Evolutionary conservation across 92 coral and sea anemone species (phyloP), one percentile per base, ranked within the genome.

Genomic region (Galaxea fascicularis): DNA sequence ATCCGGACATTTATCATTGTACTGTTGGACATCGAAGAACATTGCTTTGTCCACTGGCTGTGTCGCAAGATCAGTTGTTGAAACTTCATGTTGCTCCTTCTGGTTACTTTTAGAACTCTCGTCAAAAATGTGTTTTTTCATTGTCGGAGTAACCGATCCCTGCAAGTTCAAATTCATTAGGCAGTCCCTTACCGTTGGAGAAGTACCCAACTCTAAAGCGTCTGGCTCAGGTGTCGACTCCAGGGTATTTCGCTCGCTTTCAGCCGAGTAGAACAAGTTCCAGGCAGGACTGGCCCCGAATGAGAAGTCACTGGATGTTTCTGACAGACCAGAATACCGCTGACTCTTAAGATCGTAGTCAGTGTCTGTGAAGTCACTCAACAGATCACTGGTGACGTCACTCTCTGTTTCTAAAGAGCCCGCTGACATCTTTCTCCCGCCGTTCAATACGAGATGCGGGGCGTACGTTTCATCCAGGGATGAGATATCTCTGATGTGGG

Each of bases 261-360:
- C 92, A 20, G 57, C 57, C 53, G 93, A 89, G 20, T 89, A 88
- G 8, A 89, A 77, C 18, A 89, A 72, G 70, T 75, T 90, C 66
- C 82, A 75, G 28, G 87, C 83, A 26, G 95, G 98, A 51, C 85
- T 86, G 65, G 90, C 13, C 7, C 83, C 89, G 73, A 76, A 73
- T 25, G 95, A 91, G 17, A 72, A 21, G 58, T 90, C 93, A 85
- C 93, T 94, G 52, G 79, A 89, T 49, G 74, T 74, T 80, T 72
- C 92, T 65, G 65, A 90, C 39, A 56, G 88, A 35, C 86, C 86
- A 1, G 86, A 82, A 71, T 71, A 92, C 73, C 83, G 90, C 60
- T 87, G 91, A 80, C 92, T 93, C 83, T 74, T 90, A 46, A 92
- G 14, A 20, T 87, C 94, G 41, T 85, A 88, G 54, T 93, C 98